Evolutionary conservation across 1,140 invertebrate genomes (phyloP).

Genomic region (Polypedilum vanderplanki): DNA sequence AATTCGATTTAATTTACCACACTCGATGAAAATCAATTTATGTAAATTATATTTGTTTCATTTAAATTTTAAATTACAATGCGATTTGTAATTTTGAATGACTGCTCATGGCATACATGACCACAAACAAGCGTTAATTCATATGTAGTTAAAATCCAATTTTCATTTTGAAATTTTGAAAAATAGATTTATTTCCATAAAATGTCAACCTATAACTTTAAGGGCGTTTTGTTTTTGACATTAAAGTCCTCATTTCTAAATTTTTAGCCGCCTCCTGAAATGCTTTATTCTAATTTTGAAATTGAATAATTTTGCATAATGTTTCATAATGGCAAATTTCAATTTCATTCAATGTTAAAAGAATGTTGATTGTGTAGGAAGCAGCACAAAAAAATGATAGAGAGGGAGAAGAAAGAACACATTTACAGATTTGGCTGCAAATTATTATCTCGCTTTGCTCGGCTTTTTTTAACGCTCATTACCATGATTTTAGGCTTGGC

Average conservation of each 20-base stretch:
- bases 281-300: not conserved
- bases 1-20: no score
- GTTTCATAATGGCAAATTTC: not conserved
- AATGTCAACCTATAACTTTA: not conserved
- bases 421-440: not conserved
- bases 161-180: not conserved
- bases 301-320: constrained; percentile 20
- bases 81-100: no score
- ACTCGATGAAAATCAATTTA: no score
- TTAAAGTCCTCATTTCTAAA: not conserved
- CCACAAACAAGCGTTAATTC: no score
- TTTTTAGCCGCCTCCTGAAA: not conserved
- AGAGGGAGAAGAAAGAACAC: no score
- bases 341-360: not conserved
- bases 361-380: not conserved
- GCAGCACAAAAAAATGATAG: not conserved
- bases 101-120: no score
- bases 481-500: not conserved
- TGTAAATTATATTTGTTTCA: no score
- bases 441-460: not conserved
- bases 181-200: not conserved
- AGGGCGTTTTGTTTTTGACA: not conserved
- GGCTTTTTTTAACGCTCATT: not conserved
- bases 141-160: not conserved
- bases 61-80: no score